phyloP scores from a whole-genome alignment of 2,888 invertebrate species.

The Lacanobia oleracea region DNA sequence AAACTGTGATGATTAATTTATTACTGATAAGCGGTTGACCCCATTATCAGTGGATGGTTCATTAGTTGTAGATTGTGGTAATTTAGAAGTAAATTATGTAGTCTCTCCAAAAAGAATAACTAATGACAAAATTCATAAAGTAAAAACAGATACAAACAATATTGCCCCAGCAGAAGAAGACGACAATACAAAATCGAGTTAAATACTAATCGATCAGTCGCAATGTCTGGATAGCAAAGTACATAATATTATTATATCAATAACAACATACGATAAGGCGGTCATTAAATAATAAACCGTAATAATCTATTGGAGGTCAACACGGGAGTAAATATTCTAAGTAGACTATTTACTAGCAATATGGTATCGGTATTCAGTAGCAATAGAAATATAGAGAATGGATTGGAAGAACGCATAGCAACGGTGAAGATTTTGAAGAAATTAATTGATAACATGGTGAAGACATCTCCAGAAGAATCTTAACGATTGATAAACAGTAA shows the following conservation, averaged over 20 bases:
- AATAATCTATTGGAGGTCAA: constrained; percentile 55
- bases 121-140: not conserved
- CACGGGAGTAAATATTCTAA: constrained; percentile 41
- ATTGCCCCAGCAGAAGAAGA: not conserved
- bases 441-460: not conserved
- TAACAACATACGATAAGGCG: constrained; percentile 38
- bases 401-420: constrained; percentile 3
- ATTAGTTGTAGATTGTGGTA: constrained; percentile 13
- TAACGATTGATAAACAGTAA: too few species aligned
- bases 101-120: not conserved
- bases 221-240: constrained; percentile 23
- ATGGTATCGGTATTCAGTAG: constrained; percentile 5
- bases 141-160: not conserved
- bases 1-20: constrained; percentile 40
- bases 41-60: constrained; percentile 35
- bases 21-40: constrained; percentile 42
- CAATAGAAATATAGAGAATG: constrained; percentile 3
- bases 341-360: constrained; percentile 26
- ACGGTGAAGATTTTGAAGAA: not conserved
- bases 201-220: not conserved
- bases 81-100: not conserved
- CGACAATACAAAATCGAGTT: not conserved
- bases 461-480: not conserved
- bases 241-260: constrained; percentile 34
- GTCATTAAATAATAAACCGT: constrained; percentile 57